A percentile compares a stretch with the other conserved stretches of the same genome.
Conservation (phyloP, 2,797 vertebrate genomes). For the Rhinophrynus dorsalis region DNA sequence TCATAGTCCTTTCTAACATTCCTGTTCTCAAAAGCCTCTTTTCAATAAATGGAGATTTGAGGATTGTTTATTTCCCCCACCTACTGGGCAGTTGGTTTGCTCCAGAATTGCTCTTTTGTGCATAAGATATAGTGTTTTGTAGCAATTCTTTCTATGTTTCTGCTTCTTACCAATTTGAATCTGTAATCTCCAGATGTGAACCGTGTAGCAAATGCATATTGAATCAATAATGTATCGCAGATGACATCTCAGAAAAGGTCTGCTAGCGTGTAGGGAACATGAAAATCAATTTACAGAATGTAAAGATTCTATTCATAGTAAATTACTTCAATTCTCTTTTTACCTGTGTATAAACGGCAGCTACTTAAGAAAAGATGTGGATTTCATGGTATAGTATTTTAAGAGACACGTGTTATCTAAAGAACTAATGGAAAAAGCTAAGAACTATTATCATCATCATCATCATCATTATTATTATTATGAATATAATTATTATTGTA, state of each 20-base stretch:
- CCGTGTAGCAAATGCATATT: slow-evolving; percentile 50
- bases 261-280: slow-evolving; percentile 51
- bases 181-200: slow-evolving; percentile 56
- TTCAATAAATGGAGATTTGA: too few species aligned
- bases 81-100: too few species aligned
- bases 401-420: too few species aligned
- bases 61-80: too few species aligned
- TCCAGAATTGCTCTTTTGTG: too few species aligned
- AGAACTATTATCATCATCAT: too few species aligned
- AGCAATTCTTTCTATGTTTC: slow-evolving; percentile 54
- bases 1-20: too few species aligned
- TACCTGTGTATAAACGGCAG: slow-evolving; percentile 17
- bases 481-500: too few species aligned
- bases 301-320: slow-evolving; percentile 55
- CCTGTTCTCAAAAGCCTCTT: too few species aligned
- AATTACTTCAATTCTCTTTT: slow-evolving; percentile 24
- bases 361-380: slow-evolving; percentile 18
- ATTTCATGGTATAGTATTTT: too few species aligned
- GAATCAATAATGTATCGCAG: slow-evolving; percentile 58
- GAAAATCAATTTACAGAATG: slow-evolving; percentile 58
- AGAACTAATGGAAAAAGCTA: too few species aligned
- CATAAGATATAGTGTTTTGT: not conserved
- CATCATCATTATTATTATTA: too few species aligned
- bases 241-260: slow-evolving; percentile 49
- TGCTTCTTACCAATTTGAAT: slow-evolving; percentile 62